These are phyloP conservation scores for Ariolimax columbianus DNA, from an alignment of 2,888 invertebrate species.

Conservation along the genomic window DNA sequence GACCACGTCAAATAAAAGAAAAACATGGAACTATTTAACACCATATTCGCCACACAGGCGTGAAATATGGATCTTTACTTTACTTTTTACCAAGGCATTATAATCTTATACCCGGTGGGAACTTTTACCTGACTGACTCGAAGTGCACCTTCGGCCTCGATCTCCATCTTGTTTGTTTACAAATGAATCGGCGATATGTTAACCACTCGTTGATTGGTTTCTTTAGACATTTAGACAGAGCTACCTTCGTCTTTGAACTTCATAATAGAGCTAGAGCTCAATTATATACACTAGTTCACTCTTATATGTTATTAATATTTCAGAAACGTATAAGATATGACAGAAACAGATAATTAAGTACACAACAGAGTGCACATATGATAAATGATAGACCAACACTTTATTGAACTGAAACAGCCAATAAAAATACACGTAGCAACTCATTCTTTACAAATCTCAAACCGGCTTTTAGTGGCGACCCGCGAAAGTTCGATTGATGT, in stretches of 20 bases:
- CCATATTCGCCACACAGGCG: no score
- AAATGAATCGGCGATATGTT: neutral
- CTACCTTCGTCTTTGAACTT: neutral
- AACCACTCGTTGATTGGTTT: slow-evolving; percentile 9
- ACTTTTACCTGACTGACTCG: slow-evolving; percentile 67
- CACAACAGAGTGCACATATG: neutral
- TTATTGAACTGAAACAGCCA: neutral
- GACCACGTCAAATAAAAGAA: no score
- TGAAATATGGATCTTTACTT: no score
- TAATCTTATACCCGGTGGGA: neutral
- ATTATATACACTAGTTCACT: neutral
- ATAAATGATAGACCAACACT: neutral
- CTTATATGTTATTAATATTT: neutral
- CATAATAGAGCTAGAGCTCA: neutral
- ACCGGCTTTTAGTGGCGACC: neutral
- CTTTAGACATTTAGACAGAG: neutral
- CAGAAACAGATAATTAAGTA: no score
- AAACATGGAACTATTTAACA: no score
- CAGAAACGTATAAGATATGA: no score
- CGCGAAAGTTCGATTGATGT: neutral
- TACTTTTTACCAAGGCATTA: no score
- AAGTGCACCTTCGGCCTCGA: slow-evolving; percentile 59
- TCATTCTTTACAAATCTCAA: neutral
- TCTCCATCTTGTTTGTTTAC: slow-evolving; percentile 52
- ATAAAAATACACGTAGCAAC: neutral